These are phyloP conservation scores for Bubo scandiacus DNA, from an alignment of 2,113 vertebrate species.

Conservation along the genomic window DNA sequence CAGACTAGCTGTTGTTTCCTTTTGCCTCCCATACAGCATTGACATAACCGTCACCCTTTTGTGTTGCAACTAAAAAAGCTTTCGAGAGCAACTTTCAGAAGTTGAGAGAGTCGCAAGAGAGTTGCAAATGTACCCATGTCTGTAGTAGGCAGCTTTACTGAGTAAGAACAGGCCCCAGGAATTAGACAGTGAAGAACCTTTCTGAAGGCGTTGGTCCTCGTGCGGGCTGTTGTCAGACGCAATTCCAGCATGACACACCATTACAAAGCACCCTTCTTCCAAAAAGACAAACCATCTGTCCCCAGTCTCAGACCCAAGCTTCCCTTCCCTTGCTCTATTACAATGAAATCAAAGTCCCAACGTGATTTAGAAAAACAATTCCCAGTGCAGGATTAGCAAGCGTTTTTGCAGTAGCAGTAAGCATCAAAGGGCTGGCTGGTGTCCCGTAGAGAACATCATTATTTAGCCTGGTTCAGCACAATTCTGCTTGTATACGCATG, in stretches of 20 bases:
- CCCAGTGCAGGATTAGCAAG: slow-evolving; percentile 36
- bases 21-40: not conserved
- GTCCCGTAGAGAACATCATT: slow-evolving; percentile 23
- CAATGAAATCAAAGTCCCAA: slow-evolving; percentile 44
- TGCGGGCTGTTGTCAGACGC: not conserved
- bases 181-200: not conserved
- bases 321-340: not conserved
- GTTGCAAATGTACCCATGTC: no score
- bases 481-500: not conserved
- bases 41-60: not conserved
- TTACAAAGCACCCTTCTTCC: slow-evolving; percentile 22
- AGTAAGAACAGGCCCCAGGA: not conserved
- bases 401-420: not conserved
- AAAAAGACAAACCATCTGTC: not conserved
- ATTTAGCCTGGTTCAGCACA: slow-evolving; percentile 36
- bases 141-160: not conserved
- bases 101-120: not conserved
- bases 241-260: not conserved
- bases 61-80: not conserved
- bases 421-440: not conserved
- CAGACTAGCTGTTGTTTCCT: not conserved
- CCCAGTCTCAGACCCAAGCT: not conserved
- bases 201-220: not conserved
- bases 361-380: slow-evolving; percentile 60
- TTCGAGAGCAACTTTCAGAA: not conserved